Evolutionary conservation across 2,113 vertebrate genomes (phyloP).

Genomic region (Pyxicephalus adspersus): DNA sequence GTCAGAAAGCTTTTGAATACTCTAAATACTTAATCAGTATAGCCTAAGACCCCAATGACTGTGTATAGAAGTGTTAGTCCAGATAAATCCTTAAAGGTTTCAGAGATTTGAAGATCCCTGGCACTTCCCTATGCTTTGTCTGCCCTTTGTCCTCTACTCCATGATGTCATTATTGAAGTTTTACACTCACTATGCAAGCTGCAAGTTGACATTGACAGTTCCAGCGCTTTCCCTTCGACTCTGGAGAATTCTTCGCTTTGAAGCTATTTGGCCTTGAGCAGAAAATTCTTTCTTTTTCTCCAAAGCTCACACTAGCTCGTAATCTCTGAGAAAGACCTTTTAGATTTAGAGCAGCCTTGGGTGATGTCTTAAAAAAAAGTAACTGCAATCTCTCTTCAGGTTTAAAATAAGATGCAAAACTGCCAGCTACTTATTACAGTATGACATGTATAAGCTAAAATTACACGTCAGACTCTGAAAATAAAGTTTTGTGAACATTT

Average conservation of each 20-base stretch:
- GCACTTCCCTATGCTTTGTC: constrained; percentile 77
- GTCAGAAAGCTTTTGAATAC: constrained; percentile 78
- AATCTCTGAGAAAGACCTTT: constrained; percentile 81
- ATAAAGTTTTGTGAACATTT: background rate
- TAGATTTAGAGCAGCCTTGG: constrained; percentile 69
- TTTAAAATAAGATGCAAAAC: constrained; percentile 43
- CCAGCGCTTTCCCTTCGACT: constrained; percentile 86
- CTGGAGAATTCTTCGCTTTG: constrained; percentile 94
- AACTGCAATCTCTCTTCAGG: background rate
- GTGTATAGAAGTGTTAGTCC: constrained; percentile 83
- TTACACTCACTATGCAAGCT: constrained; percentile 80
- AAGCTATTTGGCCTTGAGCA: constrained; percentile 97
- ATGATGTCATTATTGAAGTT: constrained; percentile 97
- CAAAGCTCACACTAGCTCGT: constrained; percentile 88
- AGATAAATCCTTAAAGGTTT: constrained; percentile 90
- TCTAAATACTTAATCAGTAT: constrained; percentile 83
- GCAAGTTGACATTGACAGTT: constrained; percentile 95
- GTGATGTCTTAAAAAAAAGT: constrained; percentile 69
- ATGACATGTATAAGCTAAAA: background rate
- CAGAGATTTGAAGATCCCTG: constrained; percentile 86
- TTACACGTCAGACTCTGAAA: background rate
- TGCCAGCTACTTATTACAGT: constrained; percentile 23
- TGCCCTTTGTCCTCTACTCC: constrained; percentile 83
- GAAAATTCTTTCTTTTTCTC: constrained; percentile 90
- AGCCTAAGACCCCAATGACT: constrained; percentile 79